Evolutionary conservation across 2,888 invertebrate species (phyloP), one percentile per base, ranked within the genome.

Genomic region (Cheilosia variabilis): DNA sequence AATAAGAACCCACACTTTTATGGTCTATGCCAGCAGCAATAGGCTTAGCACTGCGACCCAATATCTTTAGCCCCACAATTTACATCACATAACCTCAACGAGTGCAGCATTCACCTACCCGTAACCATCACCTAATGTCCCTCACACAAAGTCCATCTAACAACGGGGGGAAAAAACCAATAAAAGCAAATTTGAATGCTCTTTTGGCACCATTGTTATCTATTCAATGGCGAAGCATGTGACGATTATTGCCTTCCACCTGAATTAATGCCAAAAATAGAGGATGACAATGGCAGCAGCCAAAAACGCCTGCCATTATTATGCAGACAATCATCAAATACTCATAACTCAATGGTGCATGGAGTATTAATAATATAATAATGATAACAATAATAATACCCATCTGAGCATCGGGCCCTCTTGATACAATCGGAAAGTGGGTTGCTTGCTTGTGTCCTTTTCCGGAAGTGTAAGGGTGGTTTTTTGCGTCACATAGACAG

Each of bases 221-320:
- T 7, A 22, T 34, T 60, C 10, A 52, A 50, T 71, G 24, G 15
- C 19, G 22, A 63, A 43, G 53, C 31, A 65, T 57, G 57, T 65
- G 72, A 63, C 72, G 57, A 79, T 79, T 72, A 79, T 79, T 72
- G 57, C 65, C 17, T 79, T 79, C 63, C 78, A 71, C 63, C 71
- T 78, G 78, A 78, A 43, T 71, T 50, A 72, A 72, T 57, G 22
- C 17, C 13, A 60, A 77, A 60, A 77, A 68, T 10, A 22, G 9
- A 22, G 13, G 5, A 43, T 27, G 9, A 17, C 75, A 63, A 62
- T 73, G 43, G 31, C 73, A 73, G 24, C 43, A 15, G 17, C 55
- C 55, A 63, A 73, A 47, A 19, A 71, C 19, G 19, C 34, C 22
- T 41, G 34, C 34, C 55, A 71, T 63, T 52, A 37, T 57, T 52